phyloP scores from a whole-genome alignment of 2,888 invertebrate species.

The Petrolisthes cinctipes region DNA sequence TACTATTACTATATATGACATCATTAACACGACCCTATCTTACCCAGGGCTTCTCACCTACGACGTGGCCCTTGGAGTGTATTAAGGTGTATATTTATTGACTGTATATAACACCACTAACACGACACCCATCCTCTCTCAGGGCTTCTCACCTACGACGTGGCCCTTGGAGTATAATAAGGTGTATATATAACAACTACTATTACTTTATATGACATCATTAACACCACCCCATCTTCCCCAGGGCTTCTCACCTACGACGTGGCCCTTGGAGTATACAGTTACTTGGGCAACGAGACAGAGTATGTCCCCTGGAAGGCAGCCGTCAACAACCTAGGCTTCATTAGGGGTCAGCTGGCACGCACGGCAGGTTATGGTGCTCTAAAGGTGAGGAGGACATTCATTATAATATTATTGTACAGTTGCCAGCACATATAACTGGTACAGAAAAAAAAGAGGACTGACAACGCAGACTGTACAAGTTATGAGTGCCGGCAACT shows the following conservation, averaged over 20 bases:
- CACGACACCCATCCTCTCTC: neutral
- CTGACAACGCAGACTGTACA: too few relatives aligned
- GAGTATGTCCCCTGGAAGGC: conserved; percentile 91
- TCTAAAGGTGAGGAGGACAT: conserved; percentile 74
- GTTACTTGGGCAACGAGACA: conserved; percentile 82
- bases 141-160: neutral
- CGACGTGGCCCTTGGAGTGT: neutral
- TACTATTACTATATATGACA: neutral
- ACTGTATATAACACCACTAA: neutral
- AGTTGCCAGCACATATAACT: too few relatives aligned
- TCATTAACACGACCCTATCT: neutral
- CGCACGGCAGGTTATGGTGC: conserved; percentile 79
- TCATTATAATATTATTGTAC: too few relatives aligned
- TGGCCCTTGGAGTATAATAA: neutral
- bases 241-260: conserved; percentile 77
- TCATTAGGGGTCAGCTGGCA: conserved; percentile 84
- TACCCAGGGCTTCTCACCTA: neutral
- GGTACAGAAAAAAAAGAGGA: too few relatives aligned
- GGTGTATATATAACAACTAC: too few relatives aligned
- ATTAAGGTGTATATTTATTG: too few relatives aligned
- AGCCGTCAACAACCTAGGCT: conserved; percentile 82
- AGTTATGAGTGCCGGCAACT: too few relatives aligned
- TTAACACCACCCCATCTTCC: neutral
- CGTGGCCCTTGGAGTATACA: conserved; percentile 83
- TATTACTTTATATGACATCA: neutral